Base-by-base conservation (phyloP, 2,113 vertebrate species). In the Leptosomus discolor region DNA sequence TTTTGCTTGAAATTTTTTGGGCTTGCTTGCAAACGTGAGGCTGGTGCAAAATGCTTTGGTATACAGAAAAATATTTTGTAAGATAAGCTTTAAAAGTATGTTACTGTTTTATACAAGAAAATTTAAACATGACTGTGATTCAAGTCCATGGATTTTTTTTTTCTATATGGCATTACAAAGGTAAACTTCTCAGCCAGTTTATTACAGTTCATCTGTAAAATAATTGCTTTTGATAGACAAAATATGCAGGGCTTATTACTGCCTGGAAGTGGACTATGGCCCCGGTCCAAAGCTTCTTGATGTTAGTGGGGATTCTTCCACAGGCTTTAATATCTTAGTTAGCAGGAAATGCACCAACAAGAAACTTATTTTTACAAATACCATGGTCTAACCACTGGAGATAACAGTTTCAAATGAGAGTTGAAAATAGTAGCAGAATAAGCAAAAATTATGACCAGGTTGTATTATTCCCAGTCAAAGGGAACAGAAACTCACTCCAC, bases 191-290 rank as follows among this genome's bases (percentile, higher is more conserved):
- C 43, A 75, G 45, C 11, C 51, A 88, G 50, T 48, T 95, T 71
- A 36, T 82, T 85, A 79, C 23, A 94, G 64, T 29, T 92, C 53
- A 91, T 71, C 24, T 87, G 56, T 50, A 83, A 96, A 93, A 77
- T 87, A 63, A 93, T 46, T 94, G 32, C 15, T 88, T 94, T 79
- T 65, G 60, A 96, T 92, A 86, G 48, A 64, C 91, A 92, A 95
- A 88, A 95, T 12, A 19, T 45, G 53, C 64, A 86, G 43, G 73
- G 69, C 21, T 75, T 73, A 74, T 82, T 95, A 69, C 68, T 86
- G 45, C 27, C 37, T 93, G 76, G 79, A 94, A 96, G 50, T 7
- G 56, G 48, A 77, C 85, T 36, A 19, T 70, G 92, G 74, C 57
- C 43, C 12, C 16, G 57, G 15, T 83, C 74, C 88, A 96, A 88